These are phyloP conservation scores for Scomber japonicus DNA, from an alignment of 2,113 vertebrate species.

Conservation along the genomic window DNA sequence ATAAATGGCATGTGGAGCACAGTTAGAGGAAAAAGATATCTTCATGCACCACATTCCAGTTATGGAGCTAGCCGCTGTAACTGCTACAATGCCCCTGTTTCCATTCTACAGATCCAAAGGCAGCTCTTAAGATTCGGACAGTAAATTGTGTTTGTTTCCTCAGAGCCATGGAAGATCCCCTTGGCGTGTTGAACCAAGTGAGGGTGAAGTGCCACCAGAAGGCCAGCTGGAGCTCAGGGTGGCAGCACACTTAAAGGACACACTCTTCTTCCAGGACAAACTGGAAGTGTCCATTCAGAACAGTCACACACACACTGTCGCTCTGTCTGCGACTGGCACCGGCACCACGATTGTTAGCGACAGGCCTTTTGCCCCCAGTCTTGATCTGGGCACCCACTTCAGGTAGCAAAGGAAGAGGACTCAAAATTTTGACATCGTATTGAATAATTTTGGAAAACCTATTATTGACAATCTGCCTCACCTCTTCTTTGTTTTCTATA, in stretches of 20 bases:
- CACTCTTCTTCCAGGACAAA: slow-evolving; percentile 80
- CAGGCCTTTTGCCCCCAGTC: slow-evolving; percentile 83
- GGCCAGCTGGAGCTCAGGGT: slow-evolving; percentile 81
- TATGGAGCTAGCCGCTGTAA: slow-evolving; percentile 5
- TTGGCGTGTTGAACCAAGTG: slow-evolving; percentile 86
- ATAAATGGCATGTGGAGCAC: slow-evolving; percentile 10
- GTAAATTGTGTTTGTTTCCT: slow-evolving; percentile 36
- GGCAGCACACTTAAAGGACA: slow-evolving; percentile 88
- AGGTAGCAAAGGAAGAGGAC: slow-evolving; percentile 80
- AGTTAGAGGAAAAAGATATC: slow-evolving; percentile 28
- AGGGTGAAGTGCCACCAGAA: slow-evolving; percentile 83
- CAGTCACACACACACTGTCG: slow-evolving; percentile 76
- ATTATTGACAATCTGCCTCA: background rate
- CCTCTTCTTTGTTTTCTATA: background rate
- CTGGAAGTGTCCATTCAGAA: slow-evolving; percentile 84
- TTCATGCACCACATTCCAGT: slow-evolving; percentile 47
- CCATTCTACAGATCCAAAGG: background rate
- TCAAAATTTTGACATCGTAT: background rate
- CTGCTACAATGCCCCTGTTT: background rate
- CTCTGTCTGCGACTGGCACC: slow-evolving; percentile 83
- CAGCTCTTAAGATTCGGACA: background rate
- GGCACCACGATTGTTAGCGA: slow-evolving; percentile 91
- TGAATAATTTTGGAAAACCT: background rate
- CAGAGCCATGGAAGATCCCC: slow-evolving; percentile 78
- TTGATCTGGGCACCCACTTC: slow-evolving; percentile 89